phyloP scores from a whole-genome alignment of 2,888 invertebrate genomes.

The Nowickia ferox region DNA sequence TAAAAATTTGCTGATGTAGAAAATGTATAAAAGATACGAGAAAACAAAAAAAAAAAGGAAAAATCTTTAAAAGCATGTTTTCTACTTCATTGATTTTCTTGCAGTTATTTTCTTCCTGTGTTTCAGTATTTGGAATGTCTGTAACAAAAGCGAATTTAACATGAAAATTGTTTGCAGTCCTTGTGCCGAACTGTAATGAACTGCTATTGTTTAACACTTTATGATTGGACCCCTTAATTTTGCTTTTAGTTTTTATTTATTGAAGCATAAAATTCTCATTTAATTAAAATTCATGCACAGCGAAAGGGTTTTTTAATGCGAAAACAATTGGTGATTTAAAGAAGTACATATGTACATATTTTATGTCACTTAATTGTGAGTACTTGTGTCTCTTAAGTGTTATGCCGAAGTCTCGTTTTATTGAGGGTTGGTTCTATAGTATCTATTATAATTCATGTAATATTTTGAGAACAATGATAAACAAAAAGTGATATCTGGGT shows the following conservation, averaged over 20 bases:
- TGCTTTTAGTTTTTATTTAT: not conserved
- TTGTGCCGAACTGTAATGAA: not conserved
- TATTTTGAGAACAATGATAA: no score
- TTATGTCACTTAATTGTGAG: no score
- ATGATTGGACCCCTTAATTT: not conserved
- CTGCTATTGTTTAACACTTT: not conserved
- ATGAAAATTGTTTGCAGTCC: not conserved
- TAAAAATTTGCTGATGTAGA: slow-evolving; percentile 42
- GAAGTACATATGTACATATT: no score
- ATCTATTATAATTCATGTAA: no score
- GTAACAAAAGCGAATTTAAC: not conserved
- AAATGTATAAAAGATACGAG: slow-evolving; percentile 5
- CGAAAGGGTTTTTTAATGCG: not conserved
- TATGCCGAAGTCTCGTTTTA: no score
- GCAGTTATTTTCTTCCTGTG: not conserved
- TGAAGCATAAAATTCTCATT: not conserved
- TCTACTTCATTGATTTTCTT: slow-evolving; percentile 33
- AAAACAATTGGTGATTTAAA: no score
- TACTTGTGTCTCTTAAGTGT: no score
- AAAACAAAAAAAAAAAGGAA: not conserved
- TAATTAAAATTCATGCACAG: not conserved
- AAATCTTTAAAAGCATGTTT: slow-evolving; percentile 5
- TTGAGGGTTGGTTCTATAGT: no score
- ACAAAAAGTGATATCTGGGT: no score
- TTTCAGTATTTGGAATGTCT: not conserved